These are phyloP conservation scores for Nemapogon koenigi DNA, from an alignment of 2,888 invertebrate genomes.

Conservation along the genomic window DNA sequence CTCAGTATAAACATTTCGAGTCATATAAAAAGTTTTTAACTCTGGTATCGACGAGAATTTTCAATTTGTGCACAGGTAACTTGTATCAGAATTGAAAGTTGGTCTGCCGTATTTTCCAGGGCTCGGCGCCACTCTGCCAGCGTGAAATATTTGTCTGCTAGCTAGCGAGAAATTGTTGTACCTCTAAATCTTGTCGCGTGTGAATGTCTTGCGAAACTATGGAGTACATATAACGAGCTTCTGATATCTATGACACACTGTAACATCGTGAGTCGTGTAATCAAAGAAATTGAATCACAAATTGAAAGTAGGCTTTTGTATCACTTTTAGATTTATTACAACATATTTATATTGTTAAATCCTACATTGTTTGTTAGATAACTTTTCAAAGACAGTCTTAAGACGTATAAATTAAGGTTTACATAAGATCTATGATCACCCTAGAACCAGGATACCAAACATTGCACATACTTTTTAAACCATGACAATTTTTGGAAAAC, in stretches of 20 bases:
- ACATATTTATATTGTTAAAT: no score
- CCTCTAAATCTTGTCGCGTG: constrained; percentile 56
- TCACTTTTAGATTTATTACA: no score
- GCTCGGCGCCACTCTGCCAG: constrained; percentile 29
- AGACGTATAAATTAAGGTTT: no score
- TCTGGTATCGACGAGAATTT: background rate
- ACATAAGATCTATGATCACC: no score
- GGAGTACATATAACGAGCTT: constrained; percentile 22
- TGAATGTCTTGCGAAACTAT: constrained; percentile 17
- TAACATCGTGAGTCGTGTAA: constrained; percentile 3
- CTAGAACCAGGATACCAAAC: no score
- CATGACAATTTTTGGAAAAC: no score
- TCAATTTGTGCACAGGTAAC: background rate
- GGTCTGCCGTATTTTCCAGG: constrained; percentile 6
- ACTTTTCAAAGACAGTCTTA: no score
- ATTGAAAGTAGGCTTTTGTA: no score
- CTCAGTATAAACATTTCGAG: background rate
- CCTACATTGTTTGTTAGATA: no score
- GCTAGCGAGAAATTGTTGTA: constrained; percentile 26
- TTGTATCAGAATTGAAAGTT: background rate
- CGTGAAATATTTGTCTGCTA: constrained; percentile 53
- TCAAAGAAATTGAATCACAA: constrained; percentile 1
- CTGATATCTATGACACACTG: constrained; percentile 28
- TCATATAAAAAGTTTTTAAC: background rate
- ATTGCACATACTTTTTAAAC: no score